Percentiles rank a stretch among this genome's conserved stretches.
phyloP scores from a whole-genome alignment of 1,140 invertebrate genomes.

The Drosophila seguyi region DNA sequence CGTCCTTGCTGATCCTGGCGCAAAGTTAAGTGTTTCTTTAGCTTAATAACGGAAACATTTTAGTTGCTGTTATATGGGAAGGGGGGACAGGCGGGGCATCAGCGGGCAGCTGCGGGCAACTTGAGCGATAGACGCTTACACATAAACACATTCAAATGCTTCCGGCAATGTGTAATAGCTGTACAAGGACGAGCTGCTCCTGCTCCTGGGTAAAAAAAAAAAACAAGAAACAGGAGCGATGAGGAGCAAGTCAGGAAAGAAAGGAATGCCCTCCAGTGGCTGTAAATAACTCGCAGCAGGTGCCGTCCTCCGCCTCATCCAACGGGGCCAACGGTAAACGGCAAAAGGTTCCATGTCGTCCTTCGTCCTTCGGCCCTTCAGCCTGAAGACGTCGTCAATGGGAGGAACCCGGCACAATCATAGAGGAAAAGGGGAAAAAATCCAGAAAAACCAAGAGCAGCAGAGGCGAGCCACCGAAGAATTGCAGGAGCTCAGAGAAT shows the following conservation, averaged over 20 bases:
- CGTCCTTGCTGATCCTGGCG: conserved; percentile 59
- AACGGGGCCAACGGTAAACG: conserved; percentile 25
- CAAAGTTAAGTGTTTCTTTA: conserved; percentile 84
- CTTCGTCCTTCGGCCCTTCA: conserved; percentile 1
- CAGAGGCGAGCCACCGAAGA: conserved; percentile 7
- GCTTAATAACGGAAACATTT: conserved; percentile 83
- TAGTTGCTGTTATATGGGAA: conserved; percentile 56
- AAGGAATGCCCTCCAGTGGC: conserved; percentile 69
- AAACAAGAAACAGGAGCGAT: not conserved
- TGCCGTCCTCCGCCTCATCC: conserved; percentile 44
- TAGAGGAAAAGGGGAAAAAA: not conserved
- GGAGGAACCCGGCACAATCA: conserved; percentile 17
- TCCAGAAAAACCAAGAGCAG: conserved; percentile 5
- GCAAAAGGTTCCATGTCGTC: not conserved
- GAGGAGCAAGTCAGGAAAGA: conserved; percentile 22
- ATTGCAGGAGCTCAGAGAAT: conserved; percentile 33
- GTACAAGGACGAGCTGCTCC: conserved; percentile 55
- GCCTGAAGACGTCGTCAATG: conserved; percentile 47
- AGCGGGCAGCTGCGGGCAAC: conserved; percentile 10
- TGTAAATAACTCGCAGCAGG: conserved; percentile 82
- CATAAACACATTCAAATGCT: conserved; percentile 80
- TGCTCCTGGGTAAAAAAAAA: not conserved
- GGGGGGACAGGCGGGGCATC: not conserved
- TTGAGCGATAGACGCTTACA: conserved; percentile 68
- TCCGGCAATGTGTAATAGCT: conserved; percentile 75